Evolutionary conservation across 2,888 invertebrate species (phyloP).

Genomic region (Phyto melanocephala): DNA sequence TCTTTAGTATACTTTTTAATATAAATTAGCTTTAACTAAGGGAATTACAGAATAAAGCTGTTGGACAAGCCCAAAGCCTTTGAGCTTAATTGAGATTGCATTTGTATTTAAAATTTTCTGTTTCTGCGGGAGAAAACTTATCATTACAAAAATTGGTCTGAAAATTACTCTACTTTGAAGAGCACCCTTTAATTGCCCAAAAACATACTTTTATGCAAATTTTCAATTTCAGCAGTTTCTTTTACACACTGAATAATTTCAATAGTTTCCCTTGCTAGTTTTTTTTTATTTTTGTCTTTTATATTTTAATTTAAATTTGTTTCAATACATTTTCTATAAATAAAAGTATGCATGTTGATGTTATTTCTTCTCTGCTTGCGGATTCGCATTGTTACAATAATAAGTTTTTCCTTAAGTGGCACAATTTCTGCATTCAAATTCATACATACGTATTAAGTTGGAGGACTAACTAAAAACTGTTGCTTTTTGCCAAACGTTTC

Average conservation of each 20-base stretch:
- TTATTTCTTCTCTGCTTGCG: background rate
- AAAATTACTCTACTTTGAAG: background rate
- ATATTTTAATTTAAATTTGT: constrained; percentile 38
- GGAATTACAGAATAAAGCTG: too few relatives aligned
- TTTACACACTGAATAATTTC: constrained; percentile 16
- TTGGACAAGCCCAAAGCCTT: too few relatives aligned
- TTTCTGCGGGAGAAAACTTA: too few relatives aligned
- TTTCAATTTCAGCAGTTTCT: constrained; percentile 26
- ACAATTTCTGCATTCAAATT: background rate
- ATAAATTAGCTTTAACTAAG: too few relatives aligned
- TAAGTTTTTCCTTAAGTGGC: constrained; percentile 1
- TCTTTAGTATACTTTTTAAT: too few relatives aligned
- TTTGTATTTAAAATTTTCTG: too few relatives aligned
- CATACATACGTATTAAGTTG: background rate
- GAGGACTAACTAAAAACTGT: constrained; percentile 36
- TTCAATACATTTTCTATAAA: constrained; percentile 24
- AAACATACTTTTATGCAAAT: background rate
- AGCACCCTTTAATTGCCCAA: background rate
- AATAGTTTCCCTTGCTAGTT: constrained; percentile 41
- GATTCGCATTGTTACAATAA: background rate
- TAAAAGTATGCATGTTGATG: background rate
- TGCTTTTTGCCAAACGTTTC: constrained; percentile 48
- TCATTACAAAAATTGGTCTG: background rate
- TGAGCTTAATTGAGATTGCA: too few relatives aligned
- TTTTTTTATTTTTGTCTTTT: background rate